A percentile compares a stretch with the other conserved stretches of the same genome.
These are phyloP conservation scores for Hydropsyche tenuis DNA, from an alignment of 1,140 invertebrate species.

Conservation along the genomic window DNA sequence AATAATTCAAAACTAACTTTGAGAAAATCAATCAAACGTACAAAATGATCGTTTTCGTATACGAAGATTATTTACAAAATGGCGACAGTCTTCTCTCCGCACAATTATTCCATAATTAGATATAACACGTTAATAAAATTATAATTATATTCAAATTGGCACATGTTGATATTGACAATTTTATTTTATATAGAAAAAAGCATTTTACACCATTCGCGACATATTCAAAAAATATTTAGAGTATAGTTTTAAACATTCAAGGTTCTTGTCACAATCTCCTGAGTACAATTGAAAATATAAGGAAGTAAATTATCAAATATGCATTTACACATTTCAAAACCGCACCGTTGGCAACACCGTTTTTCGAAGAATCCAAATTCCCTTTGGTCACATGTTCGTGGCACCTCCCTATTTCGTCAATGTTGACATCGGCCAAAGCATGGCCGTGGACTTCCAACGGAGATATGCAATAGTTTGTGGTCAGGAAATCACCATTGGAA, in stretches of 20 bases:
- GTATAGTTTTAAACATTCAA: neutral
- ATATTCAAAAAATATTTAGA: too few relatives aligned
- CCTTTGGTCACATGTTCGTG: constrained; percentile 48
- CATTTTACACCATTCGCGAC: constrained; percentile 25
- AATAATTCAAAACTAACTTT: too few relatives aligned
- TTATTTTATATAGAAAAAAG: constrained; percentile 26
- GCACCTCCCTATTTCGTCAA: constrained; percentile 47
- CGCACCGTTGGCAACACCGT: constrained; percentile 39
- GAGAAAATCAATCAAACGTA: too few relatives aligned
- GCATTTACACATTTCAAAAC: constrained; percentile 22
- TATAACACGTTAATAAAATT: constrained; percentile 5
- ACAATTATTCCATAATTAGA: constrained; percentile 15
- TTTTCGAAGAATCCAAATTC: constrained; percentile 47
- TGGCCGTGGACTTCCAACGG: constrained; percentile 80
- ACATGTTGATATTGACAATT: constrained; percentile 35
- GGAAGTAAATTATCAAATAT: constrained; percentile 29
- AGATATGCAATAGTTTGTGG: constrained; percentile 84
- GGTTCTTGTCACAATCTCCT: constrained; percentile 42
- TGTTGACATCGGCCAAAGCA: constrained; percentile 66
- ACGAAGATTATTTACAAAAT: neutral
- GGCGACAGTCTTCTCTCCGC: constrained; percentile 30
- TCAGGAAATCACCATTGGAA: constrained; percentile 69
- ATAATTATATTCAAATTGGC: constrained; percentile 30
- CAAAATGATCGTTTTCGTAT: too few relatives aligned
- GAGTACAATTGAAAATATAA: constrained; percentile 39